Conservation (phyloP, 2,797 vertebrate species). For the Sternotherus odoratus region DNA sequence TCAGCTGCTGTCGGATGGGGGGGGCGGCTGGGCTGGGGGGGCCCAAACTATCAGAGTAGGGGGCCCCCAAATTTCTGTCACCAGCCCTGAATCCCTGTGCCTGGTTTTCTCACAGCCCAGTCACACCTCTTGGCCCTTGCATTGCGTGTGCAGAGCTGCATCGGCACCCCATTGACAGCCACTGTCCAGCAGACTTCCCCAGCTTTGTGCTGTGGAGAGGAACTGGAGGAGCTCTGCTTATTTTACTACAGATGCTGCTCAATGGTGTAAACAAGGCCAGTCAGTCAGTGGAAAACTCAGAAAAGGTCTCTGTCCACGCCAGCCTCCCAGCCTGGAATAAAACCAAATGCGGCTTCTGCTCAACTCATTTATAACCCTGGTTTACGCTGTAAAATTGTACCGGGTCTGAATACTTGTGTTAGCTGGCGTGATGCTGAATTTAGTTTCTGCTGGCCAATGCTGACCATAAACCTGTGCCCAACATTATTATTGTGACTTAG, state of each 20-base stretch:
- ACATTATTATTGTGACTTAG: background rate
- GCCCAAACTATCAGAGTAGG: too few relatives aligned
- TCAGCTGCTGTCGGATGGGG: too few relatives aligned
- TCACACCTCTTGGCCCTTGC: background rate
- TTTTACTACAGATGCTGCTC: background rate
- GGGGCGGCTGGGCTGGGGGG: too few relatives aligned
- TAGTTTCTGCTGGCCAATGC: background rate
- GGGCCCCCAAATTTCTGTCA: too few relatives aligned
- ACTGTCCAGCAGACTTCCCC: background rate
- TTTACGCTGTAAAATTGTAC: background rate
- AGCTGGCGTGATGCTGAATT: background rate
- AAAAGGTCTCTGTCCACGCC: background rate
- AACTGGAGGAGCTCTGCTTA: background rate
- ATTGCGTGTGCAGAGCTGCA: background rate
- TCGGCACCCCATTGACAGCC: background rate
- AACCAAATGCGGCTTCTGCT: background rate
- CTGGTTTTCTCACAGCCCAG: background rate
- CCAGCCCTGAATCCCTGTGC: accelerated
- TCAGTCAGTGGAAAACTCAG: background rate
- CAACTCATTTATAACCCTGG: background rate
- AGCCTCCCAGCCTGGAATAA: background rate
- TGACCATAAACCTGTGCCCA: background rate
- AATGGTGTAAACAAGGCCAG: background rate
- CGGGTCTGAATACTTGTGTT: background rate
- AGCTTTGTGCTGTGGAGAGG: background rate